These are phyloP conservation scores for Enoplosus armatus DNA, from an alignment of 2,797 vertebrate genomes.

Conservation along the genomic window DNA sequence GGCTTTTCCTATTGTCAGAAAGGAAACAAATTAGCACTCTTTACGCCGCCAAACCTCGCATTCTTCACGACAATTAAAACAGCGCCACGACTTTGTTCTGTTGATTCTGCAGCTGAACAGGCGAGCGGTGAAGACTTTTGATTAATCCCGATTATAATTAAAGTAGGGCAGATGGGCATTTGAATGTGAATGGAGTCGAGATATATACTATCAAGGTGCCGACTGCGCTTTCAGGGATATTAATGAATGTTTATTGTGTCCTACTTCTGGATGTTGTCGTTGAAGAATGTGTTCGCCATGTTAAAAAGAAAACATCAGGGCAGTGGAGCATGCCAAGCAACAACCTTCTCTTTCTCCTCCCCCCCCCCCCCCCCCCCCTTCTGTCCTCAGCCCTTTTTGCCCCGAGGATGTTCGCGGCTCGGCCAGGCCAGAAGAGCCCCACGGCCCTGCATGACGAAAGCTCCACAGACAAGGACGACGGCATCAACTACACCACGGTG, in stretches of 20 bases:
- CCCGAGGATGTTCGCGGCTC: constrained; percentile 90
- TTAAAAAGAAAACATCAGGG: constrained; percentile 23
- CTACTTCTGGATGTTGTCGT: constrained; percentile 17
- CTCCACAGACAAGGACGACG: constrained; percentile 86
- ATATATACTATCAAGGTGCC: constrained; percentile 18
- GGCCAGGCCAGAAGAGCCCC: constrained; percentile 95
- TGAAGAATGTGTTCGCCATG: constrained; percentile 8
- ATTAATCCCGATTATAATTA: constrained; percentile 50
- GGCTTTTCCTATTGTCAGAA: constrained; percentile 42
- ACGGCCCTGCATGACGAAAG: constrained; percentile 89
- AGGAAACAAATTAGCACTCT: constrained; percentile 55
- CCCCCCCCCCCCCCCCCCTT: background rate
- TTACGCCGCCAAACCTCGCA: constrained; percentile 19
- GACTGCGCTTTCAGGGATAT: background rate
- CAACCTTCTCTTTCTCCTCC: background rate
- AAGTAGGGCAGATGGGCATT: constrained; percentile 31
- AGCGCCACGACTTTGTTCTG: constrained; percentile 29
- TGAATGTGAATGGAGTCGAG: constrained; percentile 42
- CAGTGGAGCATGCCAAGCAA: constrained; percentile 1
- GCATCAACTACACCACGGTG: constrained; percentile 93
- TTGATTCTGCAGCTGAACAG: constrained; percentile 32
- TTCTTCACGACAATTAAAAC: constrained; percentile 51
- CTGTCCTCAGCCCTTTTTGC: constrained; percentile 90
- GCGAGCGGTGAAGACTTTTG: constrained; percentile 26
- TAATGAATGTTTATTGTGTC: constrained; percentile 33